Conservation (phyloP, 2,888 invertebrate species). For the Apodemia zela region DNA sequence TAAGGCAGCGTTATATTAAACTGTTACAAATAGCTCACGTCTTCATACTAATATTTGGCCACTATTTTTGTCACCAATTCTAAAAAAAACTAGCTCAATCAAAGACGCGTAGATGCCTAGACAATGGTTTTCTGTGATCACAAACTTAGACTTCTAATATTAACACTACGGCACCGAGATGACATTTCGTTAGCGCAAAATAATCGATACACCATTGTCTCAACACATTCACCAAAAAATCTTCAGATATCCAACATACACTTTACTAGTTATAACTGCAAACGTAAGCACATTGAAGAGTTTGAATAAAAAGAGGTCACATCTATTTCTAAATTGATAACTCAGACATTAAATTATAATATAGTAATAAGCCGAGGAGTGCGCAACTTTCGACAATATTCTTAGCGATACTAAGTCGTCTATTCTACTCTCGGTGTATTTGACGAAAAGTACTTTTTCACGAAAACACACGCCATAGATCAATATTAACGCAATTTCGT, state of each 20-base stretch:
- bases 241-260: constrained; percentile 24
- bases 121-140: constrained; percentile 72
- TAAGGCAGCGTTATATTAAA: constrained; percentile 10
- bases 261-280: constrained; percentile 20
- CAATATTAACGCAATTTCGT: constrained; percentile 27
- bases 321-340: constrained; percentile 40
- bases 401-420: constrained; percentile 66
- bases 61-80: constrained; percentile 73
- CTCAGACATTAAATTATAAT: constrained; percentile 56
- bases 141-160: constrained; percentile 79
- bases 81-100: constrained; percentile 73
- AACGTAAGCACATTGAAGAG: constrained; percentile 15
- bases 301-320: constrained; percentile 26
- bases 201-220: constrained; percentile 81
- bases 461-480: constrained; percentile 26
- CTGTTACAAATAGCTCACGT: constrained; percentile 7
- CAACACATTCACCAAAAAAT: constrained; percentile 68
- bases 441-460: constrained; percentile 40
- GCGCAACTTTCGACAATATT: constrained; percentile 73
- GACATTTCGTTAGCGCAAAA: constrained; percentile 79
- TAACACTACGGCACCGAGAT: constrained; percentile 77
- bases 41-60: constrained; percentile 31
- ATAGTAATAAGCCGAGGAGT: constrained; percentile 60
- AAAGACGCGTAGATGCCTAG: constrained; percentile 78
- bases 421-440: constrained; percentile 57